Evolutionary conservation across 1,140 invertebrate genomes (phyloP).

Genomic region (Meloidogyne exigua): DNA sequence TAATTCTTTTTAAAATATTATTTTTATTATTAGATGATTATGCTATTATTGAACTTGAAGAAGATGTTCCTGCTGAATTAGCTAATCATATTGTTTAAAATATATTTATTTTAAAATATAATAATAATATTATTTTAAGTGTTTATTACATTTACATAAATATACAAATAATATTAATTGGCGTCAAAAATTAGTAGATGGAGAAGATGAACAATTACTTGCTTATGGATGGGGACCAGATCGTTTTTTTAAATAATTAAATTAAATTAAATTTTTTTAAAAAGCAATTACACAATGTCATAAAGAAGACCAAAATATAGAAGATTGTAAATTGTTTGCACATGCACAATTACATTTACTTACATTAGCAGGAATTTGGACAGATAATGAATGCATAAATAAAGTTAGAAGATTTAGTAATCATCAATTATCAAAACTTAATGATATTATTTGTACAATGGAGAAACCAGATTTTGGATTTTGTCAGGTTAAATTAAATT

Average conservation of each 20-base stretch:
- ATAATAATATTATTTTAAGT: neutral
- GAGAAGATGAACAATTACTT: neutral
- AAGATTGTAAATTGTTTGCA: neutral
- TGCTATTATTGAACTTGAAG: constrained; percentile 5
- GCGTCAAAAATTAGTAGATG: neutral
- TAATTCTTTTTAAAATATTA: too few species aligned
- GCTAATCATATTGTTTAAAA: constrained; percentile 11
- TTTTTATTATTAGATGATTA: neutral
- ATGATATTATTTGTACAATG: neutral
- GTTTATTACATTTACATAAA: neutral
- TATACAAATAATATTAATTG: neutral
- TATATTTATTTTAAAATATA: neutral
- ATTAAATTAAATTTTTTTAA: too few species aligned
- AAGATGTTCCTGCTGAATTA: constrained; percentile 3
- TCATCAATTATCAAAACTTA: neutral
- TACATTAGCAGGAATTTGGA: neutral
- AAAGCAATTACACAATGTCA: neutral
- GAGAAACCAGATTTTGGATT: neutral
- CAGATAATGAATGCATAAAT: neutral
- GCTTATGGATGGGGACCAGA: constrained; percentile 19
- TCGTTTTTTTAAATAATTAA: neutral
- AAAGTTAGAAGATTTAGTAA: neutral
- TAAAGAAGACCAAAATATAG: neutral
- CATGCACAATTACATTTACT: neutral
- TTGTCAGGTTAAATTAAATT: neutral